Percentiles rank a stretch among this genome's conserved stretches.
These are phyloP conservation scores for Xanthia icteritia DNA, from an alignment of 2,888 invertebrate genomes.

Conservation along the genomic window DNA sequence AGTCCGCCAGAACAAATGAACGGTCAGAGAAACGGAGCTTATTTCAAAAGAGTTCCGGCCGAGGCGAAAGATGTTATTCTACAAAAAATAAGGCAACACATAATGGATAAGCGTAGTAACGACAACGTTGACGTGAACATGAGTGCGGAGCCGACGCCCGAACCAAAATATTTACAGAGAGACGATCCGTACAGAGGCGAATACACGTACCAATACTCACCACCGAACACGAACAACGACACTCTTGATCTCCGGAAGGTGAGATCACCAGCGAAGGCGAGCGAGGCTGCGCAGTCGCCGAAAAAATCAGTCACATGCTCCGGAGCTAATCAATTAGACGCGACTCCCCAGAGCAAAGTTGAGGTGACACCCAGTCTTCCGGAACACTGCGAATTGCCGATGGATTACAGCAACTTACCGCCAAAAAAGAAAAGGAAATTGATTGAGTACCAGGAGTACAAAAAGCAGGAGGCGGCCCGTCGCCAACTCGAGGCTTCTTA, in stretches of 20 bases:
- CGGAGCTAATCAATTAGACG: slow-evolving; percentile 73
- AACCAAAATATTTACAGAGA: slow-evolving; percentile 81
- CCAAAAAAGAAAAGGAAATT: slow-evolving; percentile 90
- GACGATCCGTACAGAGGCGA: slow-evolving; percentile 82
- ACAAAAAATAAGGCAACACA: slow-evolving; percentile 89
- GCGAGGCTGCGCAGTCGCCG: slow-evolving; percentile 71
- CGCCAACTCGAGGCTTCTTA: slow-evolving; percentile 85
- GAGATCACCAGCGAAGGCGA: slow-evolving; percentile 82
- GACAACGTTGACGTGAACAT: slow-evolving; percentile 78
- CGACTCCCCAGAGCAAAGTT: slow-evolving; percentile 80
- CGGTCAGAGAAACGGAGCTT: slow-evolving; percentile 73
- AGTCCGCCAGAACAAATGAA: slow-evolving; percentile 74
- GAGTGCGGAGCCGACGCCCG: slow-evolving; percentile 71
- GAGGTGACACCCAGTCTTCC: slow-evolving; percentile 79
- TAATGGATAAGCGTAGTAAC: slow-evolving; percentile 88
- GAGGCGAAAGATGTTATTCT: slow-evolving; percentile 88
- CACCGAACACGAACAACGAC: slow-evolving; percentile 76
- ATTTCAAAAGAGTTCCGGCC: slow-evolving; percentile 86
- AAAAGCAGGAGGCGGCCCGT: slow-evolving; percentile 88
- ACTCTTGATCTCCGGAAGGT: slow-evolving; percentile 87
- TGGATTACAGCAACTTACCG: slow-evolving; percentile 89
- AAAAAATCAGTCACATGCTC: slow-evolving; percentile 74
- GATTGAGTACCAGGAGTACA: slow-evolving; percentile 89
- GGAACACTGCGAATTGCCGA: slow-evolving; percentile 87
- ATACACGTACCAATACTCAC: slow-evolving; percentile 76